These are phyloP conservation scores for Sisor rabdophorus DNA, from an alignment of 2,113 vertebrate genomes.

Conservation along the genomic window DNA sequence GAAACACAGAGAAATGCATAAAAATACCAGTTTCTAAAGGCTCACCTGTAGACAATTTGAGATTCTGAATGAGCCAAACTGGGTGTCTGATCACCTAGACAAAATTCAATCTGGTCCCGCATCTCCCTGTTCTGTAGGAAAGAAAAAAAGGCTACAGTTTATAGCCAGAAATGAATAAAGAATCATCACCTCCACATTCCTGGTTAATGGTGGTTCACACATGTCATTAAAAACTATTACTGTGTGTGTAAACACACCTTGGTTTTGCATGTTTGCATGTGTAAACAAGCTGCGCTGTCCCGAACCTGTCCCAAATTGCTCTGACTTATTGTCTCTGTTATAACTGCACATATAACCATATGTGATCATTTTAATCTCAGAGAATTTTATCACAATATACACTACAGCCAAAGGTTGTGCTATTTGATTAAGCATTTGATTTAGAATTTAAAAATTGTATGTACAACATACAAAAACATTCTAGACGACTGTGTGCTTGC, in stretches of 20 bases:
- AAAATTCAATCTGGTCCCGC: conserved; percentile 83
- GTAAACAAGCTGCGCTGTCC: neutral
- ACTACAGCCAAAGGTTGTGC: no score
- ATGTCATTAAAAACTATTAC: neutral
- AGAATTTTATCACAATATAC: no score
- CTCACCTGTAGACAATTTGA: conserved; percentile 76
- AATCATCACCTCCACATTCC: neutral
- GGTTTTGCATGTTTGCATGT: neutral
- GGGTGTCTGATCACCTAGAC: conserved; percentile 67
- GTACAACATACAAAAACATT: no score
- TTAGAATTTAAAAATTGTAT: no score
- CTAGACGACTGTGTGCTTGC: no score
- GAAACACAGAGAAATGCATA: no score
- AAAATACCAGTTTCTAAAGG: conserved; percentile 2
- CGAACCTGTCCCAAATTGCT: neutral
- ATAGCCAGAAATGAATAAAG: neutral
- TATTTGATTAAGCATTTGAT: no score
- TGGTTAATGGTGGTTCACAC: neutral
- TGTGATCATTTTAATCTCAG: no score
- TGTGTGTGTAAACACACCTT: neutral
- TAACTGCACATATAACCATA: no score
- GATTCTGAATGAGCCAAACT: conserved; percentile 57
- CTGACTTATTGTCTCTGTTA: neutral
- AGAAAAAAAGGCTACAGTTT: conserved; percentile 2
- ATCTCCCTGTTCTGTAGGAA: conserved; percentile 81